Evolutionary conservation across 2,888 invertebrate species (phyloP), one percentile per base, ranked within the genome.

Genomic region (Drosophila infuscata): DNA sequence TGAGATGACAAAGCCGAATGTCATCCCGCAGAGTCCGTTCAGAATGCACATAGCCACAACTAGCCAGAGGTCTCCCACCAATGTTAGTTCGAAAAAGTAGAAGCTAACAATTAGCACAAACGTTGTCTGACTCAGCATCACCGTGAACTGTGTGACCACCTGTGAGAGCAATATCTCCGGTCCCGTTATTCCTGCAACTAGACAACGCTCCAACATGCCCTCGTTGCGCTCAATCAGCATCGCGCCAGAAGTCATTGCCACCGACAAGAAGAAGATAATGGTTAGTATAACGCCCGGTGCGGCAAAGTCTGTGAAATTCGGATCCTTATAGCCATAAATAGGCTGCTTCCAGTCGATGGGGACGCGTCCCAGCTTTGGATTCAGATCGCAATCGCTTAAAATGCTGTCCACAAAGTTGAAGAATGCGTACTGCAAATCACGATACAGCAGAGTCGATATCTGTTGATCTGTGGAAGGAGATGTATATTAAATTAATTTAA

Each of bases 221-320:
- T 98, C 98, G 86, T 97, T 98, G 60, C 97, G 94, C 91, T 98
- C 98, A 79, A 97, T 95, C 87, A 98, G 94, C 96, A 98, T 97
- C 9, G 98, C 96, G 5, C 98, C 96, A 0, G 98, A 97, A 0
- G 98, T 99, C 61, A 98, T 94, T 35, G 98, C 98, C 5, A 98
- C 97, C 3, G 98, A 97, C 93, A 98, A 94, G 94, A 99, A 98
- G 94, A 98, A 99, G 51, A 98, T 97, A 51, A 98, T 97, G 48
- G 97, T 97, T 59, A 98, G 93, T 82, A 98, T 97, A 56, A 98
- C 95, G 74, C 98, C 98, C 2, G 98, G 98, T 3, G 98, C 98
- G 70, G 98, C 98, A 91, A 98, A 99, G 92, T 98, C 98, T 0
- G 98, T 98, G 91, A 99, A 98, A 90, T 97, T 97, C 0, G 98